phyloP scores from a whole-genome alignment of 30 jellyfish, hydroid and myxozoan species.

The Aurelia sp. region DNA sequence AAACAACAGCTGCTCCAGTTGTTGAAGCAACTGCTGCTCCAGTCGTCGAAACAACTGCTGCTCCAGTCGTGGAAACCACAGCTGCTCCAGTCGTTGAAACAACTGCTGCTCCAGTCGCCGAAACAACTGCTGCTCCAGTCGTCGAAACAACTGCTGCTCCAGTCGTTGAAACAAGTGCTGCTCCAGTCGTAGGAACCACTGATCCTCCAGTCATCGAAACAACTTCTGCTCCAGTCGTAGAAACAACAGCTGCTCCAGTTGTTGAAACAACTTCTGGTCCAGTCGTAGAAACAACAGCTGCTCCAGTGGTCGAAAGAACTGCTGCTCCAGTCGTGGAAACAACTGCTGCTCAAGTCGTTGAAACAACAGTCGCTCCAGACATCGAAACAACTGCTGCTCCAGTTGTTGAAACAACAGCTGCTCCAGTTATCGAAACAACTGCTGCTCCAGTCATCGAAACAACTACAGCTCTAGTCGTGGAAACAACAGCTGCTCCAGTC shows the following conservation, averaged over 20 bases:
- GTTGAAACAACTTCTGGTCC: constrained; percentile 5
- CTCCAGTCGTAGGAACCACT: constrained; percentile 8
- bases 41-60: background rate
- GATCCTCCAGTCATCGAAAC: constrained; percentile 6
- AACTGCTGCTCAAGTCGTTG: constrained; percentile 10
- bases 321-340: constrained; percentile 16
- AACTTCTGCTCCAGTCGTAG: background rate
- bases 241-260: constrained; percentile 5
- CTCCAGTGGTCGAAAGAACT: background rate
- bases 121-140: constrained; percentile 15
- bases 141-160: constrained; percentile 16
- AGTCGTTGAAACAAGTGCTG: constrained; percentile 13
- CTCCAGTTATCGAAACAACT: constrained; percentile 1
- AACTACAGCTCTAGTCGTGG: constrained; percentile 14
- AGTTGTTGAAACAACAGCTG: constrained; percentile 7
- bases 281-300: constrained; percentile 6
- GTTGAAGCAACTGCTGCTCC: constrained; percentile 32
- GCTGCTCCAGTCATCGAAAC: constrained; percentile 12
- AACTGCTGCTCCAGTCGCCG: constrained; percentile 33
- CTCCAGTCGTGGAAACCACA: background rate
- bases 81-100: constrained; percentile 21
- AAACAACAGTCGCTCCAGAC: constrained; percentile 11
- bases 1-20: constrained; percentile 13
- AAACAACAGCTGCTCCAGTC: constrained; percentile 43
- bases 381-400: constrained; percentile 12